These are phyloP conservation scores for Sphecodes monilicornis DNA, from an alignment of 2,888 invertebrate genomes.

Conservation along the genomic window DNA sequence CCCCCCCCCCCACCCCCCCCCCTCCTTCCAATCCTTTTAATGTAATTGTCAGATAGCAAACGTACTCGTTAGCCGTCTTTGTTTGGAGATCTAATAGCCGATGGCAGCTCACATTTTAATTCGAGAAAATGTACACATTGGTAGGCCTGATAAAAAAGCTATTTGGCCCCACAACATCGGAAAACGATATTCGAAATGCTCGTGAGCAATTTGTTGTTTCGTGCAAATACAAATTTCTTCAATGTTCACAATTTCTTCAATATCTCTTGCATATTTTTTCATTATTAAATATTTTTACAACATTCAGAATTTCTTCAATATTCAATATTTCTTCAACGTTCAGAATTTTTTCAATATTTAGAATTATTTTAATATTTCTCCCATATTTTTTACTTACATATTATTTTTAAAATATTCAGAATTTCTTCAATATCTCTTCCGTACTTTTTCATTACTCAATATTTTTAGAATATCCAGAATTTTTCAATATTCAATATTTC, in stretches of 20 bases:
- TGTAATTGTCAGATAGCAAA: conserved; percentile 34
- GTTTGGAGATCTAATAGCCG: conserved; percentile 14
- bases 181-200: not conserved
- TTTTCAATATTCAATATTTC: not conserved
- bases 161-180: not conserved
- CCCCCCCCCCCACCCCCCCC: not conserved
- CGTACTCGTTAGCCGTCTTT: conserved; percentile 30
- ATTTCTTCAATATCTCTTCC: too few relatives aligned
- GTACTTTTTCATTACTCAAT: too few relatives aligned
- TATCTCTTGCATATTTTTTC: not conserved
- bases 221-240: not conserved
- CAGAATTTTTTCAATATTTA: too few relatives aligned
- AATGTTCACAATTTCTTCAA: not conserved
- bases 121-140: too few relatives aligned
- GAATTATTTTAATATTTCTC: too few relatives aligned
- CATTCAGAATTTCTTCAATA: not conserved
- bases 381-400: too few relatives aligned
- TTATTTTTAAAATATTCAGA: too few relatives aligned
- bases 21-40: not conserved
- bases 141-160: not conserved
- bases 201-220: not conserved
- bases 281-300: not conserved
- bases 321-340: too few relatives aligned
- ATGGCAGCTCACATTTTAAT: not conserved
- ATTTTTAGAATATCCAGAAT: too few relatives aligned